Evolutionary conservation across 2,113 vertebrate genomes (phyloP).

Genomic region (Malurus cyaneus): DNA sequence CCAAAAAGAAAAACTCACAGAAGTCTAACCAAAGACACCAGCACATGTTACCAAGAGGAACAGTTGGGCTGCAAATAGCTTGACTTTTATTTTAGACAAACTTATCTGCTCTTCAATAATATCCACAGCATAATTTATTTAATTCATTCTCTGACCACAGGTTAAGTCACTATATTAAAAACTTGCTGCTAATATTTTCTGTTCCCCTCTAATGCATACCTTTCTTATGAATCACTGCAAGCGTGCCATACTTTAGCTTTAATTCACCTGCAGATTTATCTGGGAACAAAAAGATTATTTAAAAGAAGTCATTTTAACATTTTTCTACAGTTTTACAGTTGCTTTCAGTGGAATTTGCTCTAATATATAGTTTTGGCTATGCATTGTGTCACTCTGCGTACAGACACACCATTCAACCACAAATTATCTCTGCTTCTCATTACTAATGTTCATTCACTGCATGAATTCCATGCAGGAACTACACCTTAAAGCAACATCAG

Average conservation of each 20-base stretch:
- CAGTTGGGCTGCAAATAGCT: neutral
- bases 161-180: neutral
- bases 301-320: constrained; percentile 36
- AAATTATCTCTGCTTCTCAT: constrained; percentile 70
- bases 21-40: neutral
- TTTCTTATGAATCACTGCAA: neutral
- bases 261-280: constrained; percentile 25
- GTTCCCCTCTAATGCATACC: neutral
- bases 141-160: neutral
- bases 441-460: constrained; percentile 65
- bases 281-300: constrained; percentile 44
- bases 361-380: constrained; percentile 24
- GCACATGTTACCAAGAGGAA: neutral
- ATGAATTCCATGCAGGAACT: constrained; percentile 18
- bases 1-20: neutral
- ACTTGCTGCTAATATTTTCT: neutral
- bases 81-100: neutral
- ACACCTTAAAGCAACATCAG: constrained; percentile 61
- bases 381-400: constrained; percentile 41
- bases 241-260: neutral
- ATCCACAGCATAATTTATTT: neutral
- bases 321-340: constrained; percentile 7
- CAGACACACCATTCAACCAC: constrained; percentile 41
- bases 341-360: constrained; percentile 48
- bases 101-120: neutral